phyloP scores from a whole-genome alignment of 2,797 vertebrate genomes.

The Pteropus rufus region DNA sequence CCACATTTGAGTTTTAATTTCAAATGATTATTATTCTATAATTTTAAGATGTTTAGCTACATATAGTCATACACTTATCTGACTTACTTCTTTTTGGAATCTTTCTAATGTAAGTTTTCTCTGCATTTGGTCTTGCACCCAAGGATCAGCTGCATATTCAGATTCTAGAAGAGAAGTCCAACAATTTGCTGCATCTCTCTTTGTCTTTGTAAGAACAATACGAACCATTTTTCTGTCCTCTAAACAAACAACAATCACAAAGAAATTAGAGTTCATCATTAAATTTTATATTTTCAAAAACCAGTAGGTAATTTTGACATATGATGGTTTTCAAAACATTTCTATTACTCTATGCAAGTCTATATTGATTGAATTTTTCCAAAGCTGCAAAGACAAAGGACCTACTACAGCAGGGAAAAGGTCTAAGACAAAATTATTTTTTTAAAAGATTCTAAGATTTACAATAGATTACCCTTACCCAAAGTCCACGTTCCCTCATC shows the following conservation, averaged over 20 bases:
- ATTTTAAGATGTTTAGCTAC: background rate
- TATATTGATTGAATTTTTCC: background rate
- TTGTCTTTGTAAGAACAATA: conserved; percentile 95
- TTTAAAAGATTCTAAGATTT: background rate
- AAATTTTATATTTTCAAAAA: conserved; percentile 2
- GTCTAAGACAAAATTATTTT: conserved; percentile 11
- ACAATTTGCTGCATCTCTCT: conserved; percentile 95
- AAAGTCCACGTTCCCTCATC: conserved; percentile 97
- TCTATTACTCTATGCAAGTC: background rate
- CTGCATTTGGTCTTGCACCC: conserved; percentile 99
- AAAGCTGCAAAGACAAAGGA: conserved; percentile 21
- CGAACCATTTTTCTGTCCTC: conserved; percentile 95
- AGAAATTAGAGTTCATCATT: background rate
- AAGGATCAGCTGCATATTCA: conserved; percentile 93
- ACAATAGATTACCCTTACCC: conserved; percentile 82
- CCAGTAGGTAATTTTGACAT: background rate
- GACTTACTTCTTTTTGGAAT: conserved; percentile 95
- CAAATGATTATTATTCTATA: background rate
- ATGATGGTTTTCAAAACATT: background rate
- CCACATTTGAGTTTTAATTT: background rate
- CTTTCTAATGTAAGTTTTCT: conserved; percentile 96
- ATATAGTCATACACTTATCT: background rate
- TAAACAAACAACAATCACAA: conserved; percentile 66
- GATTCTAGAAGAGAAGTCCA: conserved; percentile 97
- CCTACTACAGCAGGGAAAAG: background rate